Percentiles rank a stretch among this genome's conserved stretches.
Conservation (phyloP, 2,797 vertebrate species). For the Nothura maculosa region DNA sequence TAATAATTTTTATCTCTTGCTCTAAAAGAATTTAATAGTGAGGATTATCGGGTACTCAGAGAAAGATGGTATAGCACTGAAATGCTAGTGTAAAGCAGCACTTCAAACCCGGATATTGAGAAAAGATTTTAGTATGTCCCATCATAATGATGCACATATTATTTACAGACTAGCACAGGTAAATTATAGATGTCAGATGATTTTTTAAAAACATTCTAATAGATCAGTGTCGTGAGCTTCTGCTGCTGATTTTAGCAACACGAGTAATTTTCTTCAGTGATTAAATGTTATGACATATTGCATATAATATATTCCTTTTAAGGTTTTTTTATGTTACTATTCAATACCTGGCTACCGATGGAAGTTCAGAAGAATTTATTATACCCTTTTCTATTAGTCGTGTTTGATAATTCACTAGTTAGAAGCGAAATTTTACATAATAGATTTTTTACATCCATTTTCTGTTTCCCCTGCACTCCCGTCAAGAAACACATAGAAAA, state of each 20-base stretch:
- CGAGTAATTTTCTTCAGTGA: background rate
- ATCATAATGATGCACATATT: background rate
- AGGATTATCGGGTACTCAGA: slow-evolving; percentile 26
- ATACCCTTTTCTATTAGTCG: background rate
- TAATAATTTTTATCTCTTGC: slow-evolving; percentile 40
- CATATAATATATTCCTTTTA: background rate
- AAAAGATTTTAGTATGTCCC: background rate
- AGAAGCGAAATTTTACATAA: background rate
- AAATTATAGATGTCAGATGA: background rate
- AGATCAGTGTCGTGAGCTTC: background rate
- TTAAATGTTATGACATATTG: slow-evolving; percentile 21
- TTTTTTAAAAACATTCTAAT: background rate
- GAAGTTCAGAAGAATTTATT: slow-evolving; percentile 10
- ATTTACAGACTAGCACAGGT: background rate
- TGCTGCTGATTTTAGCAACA: slow-evolving; percentile 3
- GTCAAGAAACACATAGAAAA: slow-evolving; percentile 22
- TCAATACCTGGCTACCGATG: background rate
- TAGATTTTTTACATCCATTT: background rate
- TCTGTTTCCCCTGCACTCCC: background rate
- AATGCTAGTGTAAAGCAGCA: background rate
- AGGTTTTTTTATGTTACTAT: background rate
- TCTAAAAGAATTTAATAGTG: slow-evolving; percentile 47
- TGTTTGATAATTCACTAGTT: background rate
- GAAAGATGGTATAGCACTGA: background rate
- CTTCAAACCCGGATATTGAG: background rate